Base-by-base conservation (phyloP, 2,113 vertebrate genomes). In the Peromyscus polionotus region DNA sequence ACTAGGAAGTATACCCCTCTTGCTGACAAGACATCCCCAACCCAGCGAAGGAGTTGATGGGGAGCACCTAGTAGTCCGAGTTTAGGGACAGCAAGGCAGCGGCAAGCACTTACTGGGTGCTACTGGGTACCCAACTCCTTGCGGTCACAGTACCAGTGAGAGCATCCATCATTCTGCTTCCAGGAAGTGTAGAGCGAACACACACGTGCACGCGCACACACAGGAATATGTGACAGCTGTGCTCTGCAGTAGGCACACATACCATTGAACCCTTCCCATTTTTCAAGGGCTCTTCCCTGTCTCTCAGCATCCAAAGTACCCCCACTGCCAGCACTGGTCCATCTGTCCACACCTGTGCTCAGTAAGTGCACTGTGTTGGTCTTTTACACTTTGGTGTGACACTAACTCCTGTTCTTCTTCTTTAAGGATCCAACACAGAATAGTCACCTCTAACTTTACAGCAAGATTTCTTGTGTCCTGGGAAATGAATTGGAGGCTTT, bases 401-500 rank as follows among this genome's bases (percentile, higher is more conserved):
- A 24, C 59, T 61, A 80, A 83, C 20, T 8, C 51, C 26, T 5
- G 11, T 48, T 88, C 61, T 92, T 97, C 61, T 11, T 97, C 57
- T 90, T 93, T 22, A 76, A 61, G 59, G 13, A 65, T 36, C 92
- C 42, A 36, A 28, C 14, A 65, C n/a, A 70, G 92, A 63, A 75
- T 63, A 70, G 45, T 72, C 72, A 83, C 48, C 33, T 67, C 87
- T 83, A 79, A 88, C 14, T 95, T 87, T 31, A 7, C 48, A 65
- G 39, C 48, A 70, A 90, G 76, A 57, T 61, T 45, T 91, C 48
- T 36, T 39, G 76, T 39, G 70, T n/a, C 90, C 48, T 63, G 54
- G 85, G 73, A 93, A 96, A 48, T 73, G 39, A 95, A 79, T 87
- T 16, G 75, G 76, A 92, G 80, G 28, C 8, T 24, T 84, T 59